Evolutionary conservation across 2,113 vertebrate species (phyloP).

Genomic region (Apteryx mantelli): DNA sequence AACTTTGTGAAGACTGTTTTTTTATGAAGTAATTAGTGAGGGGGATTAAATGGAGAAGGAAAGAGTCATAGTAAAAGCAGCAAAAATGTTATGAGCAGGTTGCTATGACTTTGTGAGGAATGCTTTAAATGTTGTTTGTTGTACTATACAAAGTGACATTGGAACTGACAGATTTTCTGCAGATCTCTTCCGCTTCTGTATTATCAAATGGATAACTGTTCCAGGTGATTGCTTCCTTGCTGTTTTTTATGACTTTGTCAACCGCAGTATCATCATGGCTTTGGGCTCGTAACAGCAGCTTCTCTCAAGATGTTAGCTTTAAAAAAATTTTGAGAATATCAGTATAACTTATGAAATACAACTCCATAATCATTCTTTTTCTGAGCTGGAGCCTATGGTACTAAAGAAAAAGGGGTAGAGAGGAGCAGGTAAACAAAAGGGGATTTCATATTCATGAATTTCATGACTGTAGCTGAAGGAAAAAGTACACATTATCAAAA

Average conservation of each 20-base stretch:
- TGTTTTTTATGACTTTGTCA: constrained; percentile 36
- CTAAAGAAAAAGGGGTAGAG: neutral
- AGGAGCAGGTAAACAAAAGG: neutral
- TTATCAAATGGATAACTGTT: constrained; percentile 6
- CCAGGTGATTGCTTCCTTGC: neutral
- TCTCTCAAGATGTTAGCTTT: neutral
- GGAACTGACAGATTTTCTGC: neutral
- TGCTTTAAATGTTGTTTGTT: neutral
- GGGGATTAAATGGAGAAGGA: neutral
- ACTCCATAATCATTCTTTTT: neutral
- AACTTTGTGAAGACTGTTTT: neutral
- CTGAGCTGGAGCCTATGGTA: neutral
- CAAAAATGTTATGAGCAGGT: neutral
- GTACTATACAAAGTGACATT: neutral
- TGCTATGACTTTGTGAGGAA: neutral
- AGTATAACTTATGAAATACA: neutral
- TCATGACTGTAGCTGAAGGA: neutral
- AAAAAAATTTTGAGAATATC: constrained; percentile 25
- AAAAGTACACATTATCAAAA: constrained; percentile 29
- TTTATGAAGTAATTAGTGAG: neutral
- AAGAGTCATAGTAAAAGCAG: neutral
- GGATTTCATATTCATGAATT: neutral
- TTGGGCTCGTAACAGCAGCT: constrained; percentile 8
- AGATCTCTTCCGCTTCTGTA: neutral
- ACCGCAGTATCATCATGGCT: neutral